Conservation (phyloP, 1,140 invertebrate genomes). For the Tetraneura akinire region DNA sequence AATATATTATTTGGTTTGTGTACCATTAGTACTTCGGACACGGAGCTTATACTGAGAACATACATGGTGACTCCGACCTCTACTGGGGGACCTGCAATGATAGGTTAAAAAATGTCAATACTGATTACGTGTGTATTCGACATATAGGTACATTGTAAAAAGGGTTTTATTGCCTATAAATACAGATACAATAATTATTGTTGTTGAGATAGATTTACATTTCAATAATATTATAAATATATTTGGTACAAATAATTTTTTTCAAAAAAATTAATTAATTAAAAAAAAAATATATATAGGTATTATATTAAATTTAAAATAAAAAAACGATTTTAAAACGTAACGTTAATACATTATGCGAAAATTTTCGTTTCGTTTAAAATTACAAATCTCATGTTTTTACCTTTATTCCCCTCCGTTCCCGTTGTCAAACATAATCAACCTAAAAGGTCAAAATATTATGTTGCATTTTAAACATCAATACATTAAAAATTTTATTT, state of each 20-base stretch:
- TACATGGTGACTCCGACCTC: slow-evolving; percentile 97
- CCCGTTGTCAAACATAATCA: slow-evolving; percentile 44
- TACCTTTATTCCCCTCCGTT: slow-evolving; percentile 39
- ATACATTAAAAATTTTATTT: not conserved
- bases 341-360: too few species aligned
- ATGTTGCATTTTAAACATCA: slow-evolving; percentile 34
- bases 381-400: slow-evolving; percentile 43
- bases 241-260: too few species aligned
- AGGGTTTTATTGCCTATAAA: not conserved
- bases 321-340: too few species aligned
- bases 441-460: slow-evolving; percentile 38
- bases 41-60: slow-evolving; percentile 96
- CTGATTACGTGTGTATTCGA: slow-evolving; percentile 18
- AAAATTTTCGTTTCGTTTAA: slow-evolving; percentile 22
- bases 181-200: too few species aligned
- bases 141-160: slow-evolving; percentile 1
- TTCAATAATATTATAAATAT: not conserved
- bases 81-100: slow-evolving; percentile 87
- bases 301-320: too few species aligned
- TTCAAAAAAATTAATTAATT: too few species aligned
- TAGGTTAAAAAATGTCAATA: slow-evolving; percentile 50
- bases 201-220: slow-evolving; percentile 18
- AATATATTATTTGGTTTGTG: slow-evolving; percentile 56
- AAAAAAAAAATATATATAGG: too few species aligned
- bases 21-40: slow-evolving; percentile 98